Percentiles rank a stretch among this genome's conserved stretches.
Evolutionary conservation across 2,113 vertebrate genomes (phyloP).

Genomic region (Phalacrocorax aristotelis): DNA sequence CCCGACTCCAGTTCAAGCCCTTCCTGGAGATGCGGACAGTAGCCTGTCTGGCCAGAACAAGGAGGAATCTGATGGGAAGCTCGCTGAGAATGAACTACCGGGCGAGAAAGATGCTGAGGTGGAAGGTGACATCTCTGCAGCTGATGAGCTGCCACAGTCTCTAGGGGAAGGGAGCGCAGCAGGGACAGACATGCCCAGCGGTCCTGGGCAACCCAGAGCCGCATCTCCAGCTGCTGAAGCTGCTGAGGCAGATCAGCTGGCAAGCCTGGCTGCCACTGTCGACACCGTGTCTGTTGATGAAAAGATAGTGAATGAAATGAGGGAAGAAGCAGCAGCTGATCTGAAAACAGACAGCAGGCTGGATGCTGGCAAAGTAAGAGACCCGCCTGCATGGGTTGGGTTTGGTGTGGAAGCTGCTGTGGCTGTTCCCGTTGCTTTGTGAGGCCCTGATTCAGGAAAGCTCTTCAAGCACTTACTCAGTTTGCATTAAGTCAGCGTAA

Average conservation of each 20-base stretch:
- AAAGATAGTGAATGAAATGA: background rate
- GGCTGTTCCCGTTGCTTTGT: background rate
- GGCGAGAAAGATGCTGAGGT: background rate
- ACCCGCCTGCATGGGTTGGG: background rate
- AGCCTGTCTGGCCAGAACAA: background rate
- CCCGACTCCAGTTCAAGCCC: background rate
- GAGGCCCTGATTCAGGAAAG: background rate
- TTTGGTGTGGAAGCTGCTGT: background rate
- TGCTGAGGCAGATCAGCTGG: background rate
- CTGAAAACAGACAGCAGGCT: background rate
- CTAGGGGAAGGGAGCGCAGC: background rate
- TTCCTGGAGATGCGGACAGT: background rate
- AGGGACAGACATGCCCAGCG: background rate
- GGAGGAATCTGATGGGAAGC: background rate
- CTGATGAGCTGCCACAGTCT: background rate
- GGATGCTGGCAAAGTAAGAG: constrained; percentile 52
- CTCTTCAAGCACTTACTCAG: background rate
- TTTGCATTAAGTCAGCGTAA: background rate
- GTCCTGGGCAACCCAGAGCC: background rate
- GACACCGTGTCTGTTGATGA: background rate
- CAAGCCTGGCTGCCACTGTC: background rate
- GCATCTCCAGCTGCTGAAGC: background rate
- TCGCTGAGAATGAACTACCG: background rate
- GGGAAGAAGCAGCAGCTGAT: constrained; percentile 24
- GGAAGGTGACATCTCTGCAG: background rate